These are phyloP conservation scores for Epistrophe eligans DNA, from an alignment of 2,888 invertebrate species.

Conservation along the genomic window DNA sequence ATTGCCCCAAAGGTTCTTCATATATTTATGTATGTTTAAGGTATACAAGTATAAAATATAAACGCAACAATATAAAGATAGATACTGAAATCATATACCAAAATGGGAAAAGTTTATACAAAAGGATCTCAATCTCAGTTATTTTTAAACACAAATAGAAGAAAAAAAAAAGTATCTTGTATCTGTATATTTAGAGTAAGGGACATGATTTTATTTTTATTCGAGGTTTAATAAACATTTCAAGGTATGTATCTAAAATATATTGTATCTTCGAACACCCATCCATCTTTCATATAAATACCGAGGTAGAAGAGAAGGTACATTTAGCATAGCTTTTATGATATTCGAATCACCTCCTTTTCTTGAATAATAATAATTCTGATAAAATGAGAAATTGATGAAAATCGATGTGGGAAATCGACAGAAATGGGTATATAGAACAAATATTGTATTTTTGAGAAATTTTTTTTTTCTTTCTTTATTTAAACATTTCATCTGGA, in stretches of 20 bases:
- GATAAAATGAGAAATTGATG: slow-evolving; percentile 67
- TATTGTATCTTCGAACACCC: neutral
- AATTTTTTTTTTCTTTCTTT: neutral
- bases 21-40: neutral
- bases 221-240: slow-evolving; percentile 56
- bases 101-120: slow-evolving; percentile 8
- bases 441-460: slow-evolving; percentile 7
- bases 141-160: slow-evolving; percentile 8
- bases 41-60: neutral
- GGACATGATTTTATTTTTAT: slow-evolving; percentile 52
- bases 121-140: slow-evolving; percentile 21
- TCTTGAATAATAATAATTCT: slow-evolving; percentile 15
- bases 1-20: slow-evolving; percentile 19
- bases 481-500: slow-evolving; percentile 46
- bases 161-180: slow-evolving; percentile 22
- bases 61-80: neutral
- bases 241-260: neutral
- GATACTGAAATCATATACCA: slow-evolving; percentile 13
- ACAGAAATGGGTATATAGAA: neutral
- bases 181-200: slow-evolving; percentile 25
- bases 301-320: neutral
- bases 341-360: slow-evolving; percentile 20
- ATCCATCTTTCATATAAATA: neutral
- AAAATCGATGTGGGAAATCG: slow-evolving; percentile 46
- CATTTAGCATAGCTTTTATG: slow-evolving; percentile 25